Conservation (phyloP, 2,888 invertebrate species). For the Pristionchus maxplancki region DNA sequence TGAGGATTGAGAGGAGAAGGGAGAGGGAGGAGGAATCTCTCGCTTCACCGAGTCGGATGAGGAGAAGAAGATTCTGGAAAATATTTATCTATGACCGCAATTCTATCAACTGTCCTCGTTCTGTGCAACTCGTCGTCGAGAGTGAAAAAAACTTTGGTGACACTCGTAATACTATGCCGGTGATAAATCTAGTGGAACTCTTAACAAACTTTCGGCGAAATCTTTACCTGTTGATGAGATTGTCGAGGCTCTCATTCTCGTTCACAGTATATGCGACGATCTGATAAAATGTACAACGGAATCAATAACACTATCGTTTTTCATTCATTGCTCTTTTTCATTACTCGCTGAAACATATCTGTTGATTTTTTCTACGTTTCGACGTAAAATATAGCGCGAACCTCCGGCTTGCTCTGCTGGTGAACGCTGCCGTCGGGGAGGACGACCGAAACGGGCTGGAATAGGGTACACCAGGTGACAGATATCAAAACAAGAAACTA, state of each 20-base stretch:
- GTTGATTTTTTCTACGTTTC: neutral
- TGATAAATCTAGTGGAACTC: too few relatives aligned
- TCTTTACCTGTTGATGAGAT: neutral
- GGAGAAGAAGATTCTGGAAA: slow-evolving; percentile 22
- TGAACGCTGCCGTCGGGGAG: slow-evolving; percentile 1
- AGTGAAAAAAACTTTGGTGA: too few relatives aligned
- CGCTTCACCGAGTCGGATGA: neutral
- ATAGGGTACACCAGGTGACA: too few relatives aligned
- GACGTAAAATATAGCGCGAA: neutral
- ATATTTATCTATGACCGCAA: neutral
- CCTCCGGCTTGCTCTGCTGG: slow-evolving; percentile 12
- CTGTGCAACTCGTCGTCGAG: too few relatives aligned
- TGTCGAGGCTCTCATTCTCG: slow-evolving; percentile 37
- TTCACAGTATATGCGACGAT: slow-evolving; percentile 4
- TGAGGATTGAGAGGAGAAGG: neutral
- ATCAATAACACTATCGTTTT: neutral
- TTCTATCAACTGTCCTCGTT: too few relatives aligned
- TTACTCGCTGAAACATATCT: neutral
- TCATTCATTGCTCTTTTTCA: neutral
- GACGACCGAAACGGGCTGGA: neutral
- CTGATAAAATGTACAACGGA: neutral
- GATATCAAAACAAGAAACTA: too few relatives aligned
- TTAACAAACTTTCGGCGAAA: too few relatives aligned
- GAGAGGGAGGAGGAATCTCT: neutral
- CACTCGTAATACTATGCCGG: too few relatives aligned